Evolutionary conservation across 1,140 invertebrate species (phyloP).

Genomic region (Hypothenemus hampei): DNA sequence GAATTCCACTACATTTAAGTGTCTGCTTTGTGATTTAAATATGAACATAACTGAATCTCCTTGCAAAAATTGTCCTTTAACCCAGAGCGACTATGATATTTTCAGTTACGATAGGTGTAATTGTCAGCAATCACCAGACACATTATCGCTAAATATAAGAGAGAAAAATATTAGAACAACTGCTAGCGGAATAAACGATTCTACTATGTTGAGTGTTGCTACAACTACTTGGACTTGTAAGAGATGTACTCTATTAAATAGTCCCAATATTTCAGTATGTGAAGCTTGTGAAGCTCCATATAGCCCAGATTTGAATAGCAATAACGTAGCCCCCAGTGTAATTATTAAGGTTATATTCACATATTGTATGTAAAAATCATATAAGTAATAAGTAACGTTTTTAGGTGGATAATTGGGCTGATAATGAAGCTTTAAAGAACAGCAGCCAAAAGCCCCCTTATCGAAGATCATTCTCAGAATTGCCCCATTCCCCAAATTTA

Average conservation of each 20-base stretch:
- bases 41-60: slow-evolving; percentile 41
- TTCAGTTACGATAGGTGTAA: slow-evolving; percentile 39
- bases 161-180: slow-evolving; percentile 40
- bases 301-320: slow-evolving; percentile 47
- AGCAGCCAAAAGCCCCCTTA: slow-evolving; percentile 54
- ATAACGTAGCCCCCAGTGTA: slow-evolving; percentile 41
- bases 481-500: slow-evolving; percentile 46
- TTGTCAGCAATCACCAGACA: slow-evolving; percentile 34
- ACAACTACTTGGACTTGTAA: slow-evolving; percentile 73
- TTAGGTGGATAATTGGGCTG: slow-evolving; percentile 47
- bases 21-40: slow-evolving; percentile 37
- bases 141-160: slow-evolving; percentile 35
- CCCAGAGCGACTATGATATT: slow-evolving; percentile 32
- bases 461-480: slow-evolving; percentile 60
- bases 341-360: slow-evolving; percentile 40
- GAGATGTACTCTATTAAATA: slow-evolving; percentile 81
- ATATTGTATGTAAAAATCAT: neutral
- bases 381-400: slow-evolving; percentile 38
- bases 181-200: slow-evolving; percentile 41
- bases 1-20: slow-evolving; percentile 24
- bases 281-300: slow-evolving; percentile 60
- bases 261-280: slow-evolving; percentile 53
- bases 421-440: slow-evolving; percentile 49
- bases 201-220: slow-evolving; percentile 32
- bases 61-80: slow-evolving; percentile 41